Base-by-base conservation (phyloP, 2,113 vertebrate species). In the Heterochromis multidens region DNA sequence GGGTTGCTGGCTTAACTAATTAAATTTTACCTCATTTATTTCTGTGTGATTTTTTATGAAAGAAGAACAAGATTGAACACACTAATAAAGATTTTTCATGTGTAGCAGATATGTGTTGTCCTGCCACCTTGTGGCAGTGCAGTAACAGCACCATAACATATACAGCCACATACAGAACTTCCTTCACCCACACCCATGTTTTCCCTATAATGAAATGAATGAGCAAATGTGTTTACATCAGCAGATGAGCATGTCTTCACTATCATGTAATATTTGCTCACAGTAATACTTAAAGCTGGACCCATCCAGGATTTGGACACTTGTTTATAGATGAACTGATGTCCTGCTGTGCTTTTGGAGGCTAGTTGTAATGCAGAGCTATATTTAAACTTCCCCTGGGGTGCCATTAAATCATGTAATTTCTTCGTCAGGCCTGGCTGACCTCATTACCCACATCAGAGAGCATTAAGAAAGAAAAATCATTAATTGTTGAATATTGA, bases 371-470 rank as follows among this genome's bases (percentile, higher is more conserved):
- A 91, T 83, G 87, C 92, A 81, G 89, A 79, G 94, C 95, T 96
- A 96, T 96, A 95, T 96, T 95, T 96, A 94, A 94, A 95, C 93
- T 80, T 88, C 89, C 96, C 95, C 95, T 80, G 83, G 90, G 94
- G 95, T 93, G 93, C 93, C 94, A 95, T 96, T 96, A 96, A 96
- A 95, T 96, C 95, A 93, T 93, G 91, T 94, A 91, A 94, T 94
- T 96, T 96, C 93, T 96, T 95, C 89, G 87, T 96, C 94, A 95
- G 91, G 93, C 91, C 87, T 87, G 85, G 83, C 79, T 96, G 96
- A 94, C 96, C 95, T 95, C 91, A 92, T 95, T 96, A 92, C 81
- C 82, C 85, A 87, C 88, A 87, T 92, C 94, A 93, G 87, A 89
- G 85, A 87, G 90, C 92, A 92, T 87, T 80, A 91, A 81, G 80